Evolutionary conservation across 2,797 vertebrate genomes (phyloP), one percentile per base, ranked within the genome.

Genomic region (Emydoidea blandingii): DNA sequence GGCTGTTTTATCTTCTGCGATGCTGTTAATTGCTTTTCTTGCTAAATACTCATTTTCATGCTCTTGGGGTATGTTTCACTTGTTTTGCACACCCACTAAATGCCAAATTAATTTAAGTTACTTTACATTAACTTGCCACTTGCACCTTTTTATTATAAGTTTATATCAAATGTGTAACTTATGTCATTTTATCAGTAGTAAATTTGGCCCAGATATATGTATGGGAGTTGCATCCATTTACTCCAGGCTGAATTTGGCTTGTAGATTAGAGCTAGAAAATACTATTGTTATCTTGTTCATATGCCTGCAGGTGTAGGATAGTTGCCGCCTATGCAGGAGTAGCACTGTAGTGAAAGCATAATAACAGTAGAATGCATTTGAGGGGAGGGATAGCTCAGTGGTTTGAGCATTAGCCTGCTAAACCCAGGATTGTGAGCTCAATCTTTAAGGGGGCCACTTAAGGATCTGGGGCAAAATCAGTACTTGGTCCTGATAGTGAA

Each of bases 101-200:
- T 31, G 6, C 1, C 19, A 74, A 49, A 80, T 56, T 1, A 76
- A 5, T 57, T 8, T 2, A 0, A 83, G 25, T 2, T 56, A 54
- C 8, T 74, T 18, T 14, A 6, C 9, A 41, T 6, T 54, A 1
- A 10, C 80, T 89, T 84, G 53, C 6, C 6, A 8, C 1, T 23
- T 72, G n/a, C 1, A 5, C 1, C 65, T 89, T 84, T 50, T 72
- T 52, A 41, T 0, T 1, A 65, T 29, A n/a, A 1, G 1, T 65
- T 86, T 88, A 57, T 29, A 25, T 83, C 84, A 29, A 82, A 5
- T 53, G 5, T 82, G 78, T 44, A 1, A 49, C 31, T 87, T 83
- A 25, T 18, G 65, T 4, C 14, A 81, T 5, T 89, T 93, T 16
- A 53, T 68, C 19, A 37, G 34, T 37, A 21, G 65, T 21, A 37